A percentile compares a stretch with the other conserved stretches of the same genome.
phyloP scores from a whole-genome alignment of 2,113 vertebrate genomes.

The Paratilapia polleni region DNA sequence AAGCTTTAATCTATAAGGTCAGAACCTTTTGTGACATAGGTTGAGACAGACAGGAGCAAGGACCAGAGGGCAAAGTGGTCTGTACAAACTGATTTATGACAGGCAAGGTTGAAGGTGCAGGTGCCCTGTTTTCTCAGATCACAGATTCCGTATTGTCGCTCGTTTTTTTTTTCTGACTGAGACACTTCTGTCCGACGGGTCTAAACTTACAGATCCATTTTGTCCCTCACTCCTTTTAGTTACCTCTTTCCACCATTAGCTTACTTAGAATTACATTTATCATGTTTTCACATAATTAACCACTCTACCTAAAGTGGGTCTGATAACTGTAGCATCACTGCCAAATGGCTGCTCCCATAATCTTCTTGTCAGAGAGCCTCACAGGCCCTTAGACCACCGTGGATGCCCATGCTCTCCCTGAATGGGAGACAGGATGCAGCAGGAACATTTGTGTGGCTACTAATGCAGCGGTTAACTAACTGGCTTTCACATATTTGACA shows the following conservation, averaged over 20 bases:
- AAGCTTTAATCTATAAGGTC: conserved; percentile 6
- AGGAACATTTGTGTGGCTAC: conserved; percentile 41
- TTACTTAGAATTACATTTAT: conserved; percentile 80
- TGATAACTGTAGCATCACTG: conserved; percentile 79
- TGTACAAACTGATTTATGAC: conserved; percentile 75
- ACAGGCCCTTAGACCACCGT: conserved; percentile 67
- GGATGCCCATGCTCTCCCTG: conserved; percentile 28
- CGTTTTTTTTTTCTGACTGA: conserved; percentile 3
- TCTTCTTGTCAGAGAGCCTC: conserved; percentile 64
- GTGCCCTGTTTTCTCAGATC: conserved; percentile 66
- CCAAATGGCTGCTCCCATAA: conserved; percentile 60
- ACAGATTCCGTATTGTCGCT: conserved; percentile 57
- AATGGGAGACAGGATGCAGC: conserved; percentile 25
- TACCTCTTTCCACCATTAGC: conserved; percentile 54
- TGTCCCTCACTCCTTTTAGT: conserved; percentile 7
- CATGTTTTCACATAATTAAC: conserved; percentile 83
- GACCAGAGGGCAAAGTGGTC: conserved; percentile 52
- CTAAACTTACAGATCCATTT: conserved; percentile 56
- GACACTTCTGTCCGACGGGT: conserved; percentile 29
- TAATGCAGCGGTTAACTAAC: conserved; percentile 55
- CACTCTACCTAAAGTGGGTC: conserved; percentile 78
- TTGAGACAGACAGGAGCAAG: conserved; percentile 39
- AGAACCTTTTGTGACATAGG: conserved; percentile 21
- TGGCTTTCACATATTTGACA: conserved; percentile 39
- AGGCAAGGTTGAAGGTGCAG: conserved; percentile 67